Evolutionary conservation across 2,113 vertebrate genomes (phyloP).

Genomic region (Chiloscyllium plagiosum): DNA sequence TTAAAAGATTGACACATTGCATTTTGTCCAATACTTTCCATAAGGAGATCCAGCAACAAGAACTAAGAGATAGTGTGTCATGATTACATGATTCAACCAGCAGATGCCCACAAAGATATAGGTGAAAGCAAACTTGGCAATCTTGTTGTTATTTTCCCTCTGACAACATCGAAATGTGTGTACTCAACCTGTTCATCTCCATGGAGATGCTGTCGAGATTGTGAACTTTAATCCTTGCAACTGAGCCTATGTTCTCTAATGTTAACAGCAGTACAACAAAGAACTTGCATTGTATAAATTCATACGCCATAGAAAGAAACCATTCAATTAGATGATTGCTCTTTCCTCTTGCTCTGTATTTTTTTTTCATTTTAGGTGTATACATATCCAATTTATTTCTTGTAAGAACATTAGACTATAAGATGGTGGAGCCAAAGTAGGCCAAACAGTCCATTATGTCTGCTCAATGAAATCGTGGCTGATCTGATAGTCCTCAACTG

Average conservation of each 20-base stretch:
- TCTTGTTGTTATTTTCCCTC: not conserved
- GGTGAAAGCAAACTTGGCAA: not conserved
- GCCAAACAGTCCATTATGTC: too few species aligned
- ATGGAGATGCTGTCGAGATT: not conserved
- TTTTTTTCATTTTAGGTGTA: not conserved
- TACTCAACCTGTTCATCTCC: not conserved
- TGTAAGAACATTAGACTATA: too few species aligned
- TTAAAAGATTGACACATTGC: not conserved
- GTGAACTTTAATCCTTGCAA: not conserved
- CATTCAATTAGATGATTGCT: not conserved
- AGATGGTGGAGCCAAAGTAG: too few species aligned
- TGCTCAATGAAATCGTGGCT: too few species aligned
- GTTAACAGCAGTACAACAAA: not conserved
- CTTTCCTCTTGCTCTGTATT: not conserved
- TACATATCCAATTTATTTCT: not conserved
- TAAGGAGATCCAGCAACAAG: not conserved
- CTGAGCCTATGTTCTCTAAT: not conserved
- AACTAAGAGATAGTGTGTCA: not conserved
- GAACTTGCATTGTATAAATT: not conserved
- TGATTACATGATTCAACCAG: not conserved
- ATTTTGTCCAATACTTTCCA: not conserved
- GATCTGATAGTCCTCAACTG: too few species aligned
- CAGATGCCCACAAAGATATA: not conserved
- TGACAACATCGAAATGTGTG: not conserved
- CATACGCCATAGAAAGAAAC: not conserved